These are phyloP conservation scores for Boulengeromyrus knoepffleri DNA, from an alignment of 2,113 vertebrate genomes.

Conservation along the genomic window DNA sequence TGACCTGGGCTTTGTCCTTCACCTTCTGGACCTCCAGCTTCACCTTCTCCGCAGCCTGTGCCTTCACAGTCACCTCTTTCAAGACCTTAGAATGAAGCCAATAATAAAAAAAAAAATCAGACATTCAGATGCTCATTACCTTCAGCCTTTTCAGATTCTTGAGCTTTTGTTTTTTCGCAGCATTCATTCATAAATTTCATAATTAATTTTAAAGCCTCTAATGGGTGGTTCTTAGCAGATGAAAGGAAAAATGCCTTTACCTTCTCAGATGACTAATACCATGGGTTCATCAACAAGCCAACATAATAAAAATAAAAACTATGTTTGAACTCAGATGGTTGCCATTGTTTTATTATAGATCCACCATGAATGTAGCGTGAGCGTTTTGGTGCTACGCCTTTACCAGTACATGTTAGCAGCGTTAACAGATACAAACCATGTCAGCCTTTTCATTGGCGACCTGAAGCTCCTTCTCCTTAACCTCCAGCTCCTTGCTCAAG, in stretches of 20 bases:
- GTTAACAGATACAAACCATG: slow-evolving; percentile 56
- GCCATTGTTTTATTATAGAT: background rate
- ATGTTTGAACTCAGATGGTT: background rate
- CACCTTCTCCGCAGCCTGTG: slow-evolving; percentile 84
- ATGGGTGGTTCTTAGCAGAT: background rate
- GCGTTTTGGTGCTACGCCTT: background rate
- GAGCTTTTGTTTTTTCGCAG: background rate
- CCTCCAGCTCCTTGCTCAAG: slow-evolving; percentile 81
- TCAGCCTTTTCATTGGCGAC: slow-evolving; percentile 89
- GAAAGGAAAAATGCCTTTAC: background rate
- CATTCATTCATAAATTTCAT: background rate
- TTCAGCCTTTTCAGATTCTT: background rate
- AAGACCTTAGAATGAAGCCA: slow-evolving; percentile 67
- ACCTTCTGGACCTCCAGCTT: slow-evolving; percentile 92
- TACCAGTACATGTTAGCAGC: background rate
- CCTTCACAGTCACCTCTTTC: slow-evolving; percentile 89
- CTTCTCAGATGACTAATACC: background rate
- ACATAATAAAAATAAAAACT: background rate
- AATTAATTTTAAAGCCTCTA: background rate
- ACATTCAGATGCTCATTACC: background rate
- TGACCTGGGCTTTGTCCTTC: slow-evolving; percentile 89
- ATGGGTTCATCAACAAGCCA: background rate
- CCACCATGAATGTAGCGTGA: background rate
- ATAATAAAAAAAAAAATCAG: background rate
- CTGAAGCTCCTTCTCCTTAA: slow-evolving; percentile 86